A percentile compares a stretch with the other conserved stretches of the same genome.
phyloP scores from a whole-genome alignment of 2,888 invertebrate species.

The Globia sparganii region DNA sequence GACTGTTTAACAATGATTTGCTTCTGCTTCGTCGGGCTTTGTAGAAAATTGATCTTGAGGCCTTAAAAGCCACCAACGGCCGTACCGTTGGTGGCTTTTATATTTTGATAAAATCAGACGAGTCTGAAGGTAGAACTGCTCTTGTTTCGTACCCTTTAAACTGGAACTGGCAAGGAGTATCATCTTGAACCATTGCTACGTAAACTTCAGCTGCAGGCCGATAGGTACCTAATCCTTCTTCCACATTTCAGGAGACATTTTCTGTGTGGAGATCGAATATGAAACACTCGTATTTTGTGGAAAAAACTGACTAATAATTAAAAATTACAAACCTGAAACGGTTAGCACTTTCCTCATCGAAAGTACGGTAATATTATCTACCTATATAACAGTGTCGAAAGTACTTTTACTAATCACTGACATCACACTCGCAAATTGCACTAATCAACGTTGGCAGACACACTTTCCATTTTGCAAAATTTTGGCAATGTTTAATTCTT shows the following conservation, averaged over 20 bases:
- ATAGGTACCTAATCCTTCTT: no score
- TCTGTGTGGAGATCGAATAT: not conserved
- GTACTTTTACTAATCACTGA: conserved; percentile 47
- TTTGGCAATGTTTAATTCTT: conserved; percentile 3
- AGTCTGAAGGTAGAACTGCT: not conserved
- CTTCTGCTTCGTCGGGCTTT: not conserved
- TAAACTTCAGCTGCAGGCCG: not conserved
- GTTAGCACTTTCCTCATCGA: conserved; percentile 35
- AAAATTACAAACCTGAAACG: not conserved
- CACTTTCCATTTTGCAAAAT: conserved; percentile 39
- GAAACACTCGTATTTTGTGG: not conserved
- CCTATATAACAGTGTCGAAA: no score
- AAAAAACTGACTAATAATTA: not conserved
- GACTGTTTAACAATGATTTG: not conserved
- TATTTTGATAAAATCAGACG: not conserved
- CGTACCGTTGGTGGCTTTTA: no score
- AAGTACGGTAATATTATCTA: no score
- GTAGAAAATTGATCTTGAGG: no score
- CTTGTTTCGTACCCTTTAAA: no score
- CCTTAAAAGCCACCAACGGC: not conserved
- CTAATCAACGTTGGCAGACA: conserved; percentile 36
- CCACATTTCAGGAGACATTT: no score
- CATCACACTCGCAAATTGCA: conserved; percentile 29
- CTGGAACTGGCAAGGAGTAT: not conserved
- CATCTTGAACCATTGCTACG: not conserved